Percentiles rank a stretch among this genome's conserved stretches.
phyloP scores from a whole-genome alignment of 2,888 invertebrate genomes.

The Syrphus vitripennis region DNA sequence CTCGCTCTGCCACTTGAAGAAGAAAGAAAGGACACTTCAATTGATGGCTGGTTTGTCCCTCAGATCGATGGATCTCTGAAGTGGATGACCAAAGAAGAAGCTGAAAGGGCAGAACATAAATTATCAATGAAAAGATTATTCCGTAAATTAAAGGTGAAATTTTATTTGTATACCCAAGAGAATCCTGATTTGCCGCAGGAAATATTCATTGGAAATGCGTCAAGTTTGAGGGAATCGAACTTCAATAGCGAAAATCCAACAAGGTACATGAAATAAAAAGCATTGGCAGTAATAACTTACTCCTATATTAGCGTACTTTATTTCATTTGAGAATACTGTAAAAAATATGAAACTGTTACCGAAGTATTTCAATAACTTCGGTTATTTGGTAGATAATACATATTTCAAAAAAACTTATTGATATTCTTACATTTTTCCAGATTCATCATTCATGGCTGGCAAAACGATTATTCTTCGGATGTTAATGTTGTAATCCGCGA shows the following conservation, averaged over 20 bases:
- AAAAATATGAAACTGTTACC: too few relatives aligned
- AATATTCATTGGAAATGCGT: background rate
- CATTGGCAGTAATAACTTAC: too few relatives aligned
- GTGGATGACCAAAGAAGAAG: constrained; percentile 73
- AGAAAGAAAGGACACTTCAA: background rate
- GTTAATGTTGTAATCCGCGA: constrained; percentile 68
- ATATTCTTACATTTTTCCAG: constrained; percentile 27
- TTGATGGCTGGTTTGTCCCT: constrained; percentile 74
- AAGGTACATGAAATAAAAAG: too few relatives aligned
- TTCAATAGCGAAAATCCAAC: constrained; percentile 71
- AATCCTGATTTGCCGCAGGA: constrained; percentile 45
- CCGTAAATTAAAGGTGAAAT: constrained; percentile 4
- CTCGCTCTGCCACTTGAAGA: background rate
- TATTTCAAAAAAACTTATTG: background rate
- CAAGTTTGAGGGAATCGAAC: constrained; percentile 27
- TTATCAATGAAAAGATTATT: background rate
- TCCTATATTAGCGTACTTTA: too few relatives aligned
- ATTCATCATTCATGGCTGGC: constrained; percentile 83
- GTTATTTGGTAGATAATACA: too few relatives aligned
- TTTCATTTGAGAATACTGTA: too few relatives aligned
- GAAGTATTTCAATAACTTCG: too few relatives aligned
- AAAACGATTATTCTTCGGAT: constrained; percentile 81
- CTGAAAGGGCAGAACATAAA: background rate
- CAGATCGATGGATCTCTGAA: constrained; percentile 62
- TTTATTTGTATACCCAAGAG: constrained; percentile 58